Percentiles rank a stretch among this genome's conserved stretches.
Conservation (phyloP, 2,888 invertebrate species). For the Torymus texanus region DNA sequence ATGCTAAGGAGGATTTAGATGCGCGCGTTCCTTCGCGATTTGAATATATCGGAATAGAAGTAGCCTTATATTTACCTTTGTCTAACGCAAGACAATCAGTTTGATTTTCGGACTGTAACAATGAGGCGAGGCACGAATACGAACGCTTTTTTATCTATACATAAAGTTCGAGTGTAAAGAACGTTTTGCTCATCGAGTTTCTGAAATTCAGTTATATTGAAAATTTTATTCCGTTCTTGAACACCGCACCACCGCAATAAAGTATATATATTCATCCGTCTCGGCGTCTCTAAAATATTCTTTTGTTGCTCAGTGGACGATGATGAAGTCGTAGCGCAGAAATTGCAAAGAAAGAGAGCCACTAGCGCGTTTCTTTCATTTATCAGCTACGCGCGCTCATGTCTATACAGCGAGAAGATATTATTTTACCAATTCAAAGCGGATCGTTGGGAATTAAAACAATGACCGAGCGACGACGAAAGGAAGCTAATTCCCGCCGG, state of each 20-base stretch:
- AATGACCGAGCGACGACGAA: neutral
- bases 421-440: slow-evolving; percentile 31
- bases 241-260: neutral
- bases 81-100: slow-evolving; percentile 35
- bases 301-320: neutral
- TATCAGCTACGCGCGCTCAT: neutral
- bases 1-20: slow-evolving; percentile 48
- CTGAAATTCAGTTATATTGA: too few species aligned
- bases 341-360: neutral
- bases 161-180: too few species aligned
- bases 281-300: neutral
- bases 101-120: slow-evolving; percentile 31
- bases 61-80: neutral
- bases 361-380: slow-evolving; percentile 6
- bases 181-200: too few species aligned
- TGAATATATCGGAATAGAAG: slow-evolving; percentile 36
- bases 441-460: slow-evolving; percentile 24
- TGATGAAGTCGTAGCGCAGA: neutral
- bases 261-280: neutral
- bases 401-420: neutral
- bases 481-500: slow-evolving; percentile 9
- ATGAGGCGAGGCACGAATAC: slow-evolving; percentile 36
- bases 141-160: neutral
- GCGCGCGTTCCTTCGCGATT: slow-evolving; percentile 12
- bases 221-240: slow-evolving; percentile 5